Evolutionary conservation across 2,113 vertebrate genomes (phyloP).

Genomic region (Poicephalus gulielmi): DNA sequence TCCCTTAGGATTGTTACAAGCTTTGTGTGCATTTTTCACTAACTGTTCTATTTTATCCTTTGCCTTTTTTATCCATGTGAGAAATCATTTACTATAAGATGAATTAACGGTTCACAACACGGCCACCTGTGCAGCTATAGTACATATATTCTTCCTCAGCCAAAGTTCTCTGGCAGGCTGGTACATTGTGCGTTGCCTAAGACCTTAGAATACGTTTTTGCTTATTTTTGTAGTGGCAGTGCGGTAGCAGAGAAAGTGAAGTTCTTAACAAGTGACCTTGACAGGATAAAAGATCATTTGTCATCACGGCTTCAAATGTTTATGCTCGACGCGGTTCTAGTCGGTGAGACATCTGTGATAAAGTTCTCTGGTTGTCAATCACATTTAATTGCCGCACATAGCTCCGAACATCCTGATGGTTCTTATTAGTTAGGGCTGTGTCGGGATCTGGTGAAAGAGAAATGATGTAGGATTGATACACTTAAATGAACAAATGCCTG

Average conservation of each 20-base stretch:
- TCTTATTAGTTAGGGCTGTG: constrained; percentile 87
- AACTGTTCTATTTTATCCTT: background rate
- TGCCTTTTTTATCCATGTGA: background rate
- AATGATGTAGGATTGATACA: constrained; percentile 60
- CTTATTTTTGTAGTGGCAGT: constrained; percentile 74
- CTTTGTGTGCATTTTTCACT: constrained; percentile 25
- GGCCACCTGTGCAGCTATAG: constrained; percentile 21
- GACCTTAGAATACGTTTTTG: constrained; percentile 56
- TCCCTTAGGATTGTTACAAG: background rate
- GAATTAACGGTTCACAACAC: background rate
- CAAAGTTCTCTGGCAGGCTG: constrained; percentile 31
- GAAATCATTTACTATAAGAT: constrained; percentile 26
- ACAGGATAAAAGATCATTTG: constrained; percentile 58
- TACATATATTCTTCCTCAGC: constrained; percentile 36
- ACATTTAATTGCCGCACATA: constrained; percentile 94
- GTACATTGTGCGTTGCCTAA: constrained; percentile 60
- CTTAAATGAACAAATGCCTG: constrained; percentile 40
- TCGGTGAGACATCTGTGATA: constrained; percentile 94
- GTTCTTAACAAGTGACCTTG: constrained; percentile 71
- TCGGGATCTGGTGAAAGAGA: constrained; percentile 83
- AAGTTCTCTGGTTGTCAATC: constrained; percentile 98
- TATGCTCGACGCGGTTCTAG: constrained; percentile 92
- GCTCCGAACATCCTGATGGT: constrained; percentile 90
- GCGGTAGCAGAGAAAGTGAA: constrained; percentile 70
- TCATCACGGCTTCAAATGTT: constrained; percentile 65